A percentile compares a stretch with the other conserved stretches of the same genome.
phyloP scores from a whole-genome alignment of 2,888 invertebrate species.

The Volucella inflata region DNA sequence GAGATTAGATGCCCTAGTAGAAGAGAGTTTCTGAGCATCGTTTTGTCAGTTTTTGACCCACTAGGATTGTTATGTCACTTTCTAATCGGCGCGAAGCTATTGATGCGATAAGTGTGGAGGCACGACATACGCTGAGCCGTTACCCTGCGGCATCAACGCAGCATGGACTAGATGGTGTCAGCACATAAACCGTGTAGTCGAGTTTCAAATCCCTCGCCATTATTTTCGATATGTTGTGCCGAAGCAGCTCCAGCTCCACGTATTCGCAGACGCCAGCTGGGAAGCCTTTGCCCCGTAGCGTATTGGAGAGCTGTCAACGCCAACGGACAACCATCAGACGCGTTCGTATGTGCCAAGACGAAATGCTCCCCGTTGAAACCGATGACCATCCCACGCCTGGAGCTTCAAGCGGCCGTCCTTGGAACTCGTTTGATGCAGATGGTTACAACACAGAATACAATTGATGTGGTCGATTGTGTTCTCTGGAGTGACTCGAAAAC shows the following conservation, averaged over 20 bases:
- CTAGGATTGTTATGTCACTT: constrained; percentile 21
- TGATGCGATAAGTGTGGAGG: constrained; percentile 28
- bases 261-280: constrained; percentile 23
- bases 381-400: constrained; percentile 33
- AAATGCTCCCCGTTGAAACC: constrained; percentile 21
- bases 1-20: too few relatives aligned
- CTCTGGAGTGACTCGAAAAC: constrained; percentile 27
- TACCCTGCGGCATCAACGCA: constrained; percentile 6
- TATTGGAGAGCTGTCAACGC: too few relatives aligned
- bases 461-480: constrained; percentile 3
- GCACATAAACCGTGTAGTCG: not conserved
- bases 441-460: constrained; percentile 10
- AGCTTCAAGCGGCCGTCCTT: constrained; percentile 53
- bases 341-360: too few relatives aligned
- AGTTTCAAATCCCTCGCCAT: too few relatives aligned
- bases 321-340: too few relatives aligned
- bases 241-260: not conserved
- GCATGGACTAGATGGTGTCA: not conserved
- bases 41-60: constrained; percentile 37
- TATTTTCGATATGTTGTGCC: too few relatives aligned
- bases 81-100: constrained; percentile 1
- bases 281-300: constrained; percentile 25
- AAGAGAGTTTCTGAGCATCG: not conserved
- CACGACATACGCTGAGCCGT: constrained; percentile 1
- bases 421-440: constrained; percentile 41